Evolutionary conservation across 2,888 invertebrate genomes (phyloP).

Genomic region (Agonopterix alstromeriana): DNA sequence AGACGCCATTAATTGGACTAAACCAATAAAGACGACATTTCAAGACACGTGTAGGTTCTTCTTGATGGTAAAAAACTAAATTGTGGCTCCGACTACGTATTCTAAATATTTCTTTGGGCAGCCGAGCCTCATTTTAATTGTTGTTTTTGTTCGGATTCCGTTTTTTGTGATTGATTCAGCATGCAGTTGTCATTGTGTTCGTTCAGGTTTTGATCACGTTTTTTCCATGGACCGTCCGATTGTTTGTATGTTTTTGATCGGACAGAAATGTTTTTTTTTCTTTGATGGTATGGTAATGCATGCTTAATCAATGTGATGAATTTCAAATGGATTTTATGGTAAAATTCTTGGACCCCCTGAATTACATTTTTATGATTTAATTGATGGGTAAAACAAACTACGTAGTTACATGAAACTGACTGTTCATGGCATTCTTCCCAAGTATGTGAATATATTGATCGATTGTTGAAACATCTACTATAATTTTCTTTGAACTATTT

Average conservation of each 20-base stretch:
- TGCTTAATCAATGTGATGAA: conserved; percentile 62
- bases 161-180: conserved; percentile 75
- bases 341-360: conserved; percentile 2
- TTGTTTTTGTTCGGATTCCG: conserved; percentile 74
- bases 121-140: conserved; percentile 64
- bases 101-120: conserved; percentile 69
- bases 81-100: conserved; percentile 41
- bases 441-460: too few species aligned
- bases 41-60: conserved; percentile 57
- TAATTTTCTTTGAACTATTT: too few species aligned
- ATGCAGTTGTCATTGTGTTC: conserved; percentile 75
- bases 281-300: conserved; percentile 47
- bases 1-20: conserved; percentile 67
- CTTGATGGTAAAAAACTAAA: conserved; percentile 32
- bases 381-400: too few species aligned
- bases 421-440: too few species aligned
- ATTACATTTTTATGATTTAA: background rate
- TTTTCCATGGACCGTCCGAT: conserved; percentile 53
- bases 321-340: conserved; percentile 28
- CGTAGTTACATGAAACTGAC: too few species aligned
- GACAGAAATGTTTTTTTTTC: conserved; percentile 32
- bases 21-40: conserved; percentile 72
- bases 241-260: conserved; percentile 71
- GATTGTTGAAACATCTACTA: too few species aligned
- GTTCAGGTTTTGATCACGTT: conserved; percentile 66